Evolutionary conservation across 2,888 invertebrate species (phyloP).

Genomic region (Patella pellucida): DNA sequence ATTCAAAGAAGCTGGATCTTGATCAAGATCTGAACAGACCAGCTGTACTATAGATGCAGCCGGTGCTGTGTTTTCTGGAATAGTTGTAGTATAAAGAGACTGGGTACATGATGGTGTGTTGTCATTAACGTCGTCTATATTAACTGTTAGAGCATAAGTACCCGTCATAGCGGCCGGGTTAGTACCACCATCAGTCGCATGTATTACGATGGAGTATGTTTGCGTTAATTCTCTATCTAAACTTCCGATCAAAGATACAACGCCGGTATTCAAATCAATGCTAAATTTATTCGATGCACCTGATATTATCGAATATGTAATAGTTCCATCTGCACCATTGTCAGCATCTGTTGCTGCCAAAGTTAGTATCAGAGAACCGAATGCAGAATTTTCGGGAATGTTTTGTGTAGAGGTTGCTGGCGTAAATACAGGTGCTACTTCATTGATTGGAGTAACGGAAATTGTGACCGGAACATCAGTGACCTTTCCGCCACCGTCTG

Average conservation of each 20-base stretch:
- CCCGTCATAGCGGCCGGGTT: slow-evolving; percentile 25
- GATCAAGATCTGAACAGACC: slow-evolving; percentile 38
- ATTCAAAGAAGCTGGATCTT: slow-evolving; percentile 37
- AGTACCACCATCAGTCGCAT: slow-evolving; percentile 82
- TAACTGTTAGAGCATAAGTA: slow-evolving; percentile 38
- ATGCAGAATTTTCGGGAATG: slow-evolving; percentile 37
- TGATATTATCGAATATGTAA: slow-evolving; percentile 44
- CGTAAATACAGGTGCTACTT: slow-evolving; percentile 44
- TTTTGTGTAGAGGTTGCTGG: slow-evolving; percentile 31
- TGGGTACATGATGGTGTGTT: slow-evolving; percentile 28
- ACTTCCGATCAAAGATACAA: slow-evolving; percentile 33
- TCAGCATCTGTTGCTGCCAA: slow-evolving; percentile 48
- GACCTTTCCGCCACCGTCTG: slow-evolving; percentile 29
- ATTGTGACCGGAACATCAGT: slow-evolving; percentile 38
- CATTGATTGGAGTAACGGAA: slow-evolving; percentile 45
- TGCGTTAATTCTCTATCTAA: slow-evolving; percentile 45
- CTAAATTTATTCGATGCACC: slow-evolving; percentile 40
- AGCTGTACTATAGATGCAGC: slow-evolving; percentile 32
- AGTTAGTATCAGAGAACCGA: slow-evolving; percentile 27
- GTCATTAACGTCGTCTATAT: slow-evolving; percentile 33
- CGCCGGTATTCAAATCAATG: slow-evolving; percentile 41
- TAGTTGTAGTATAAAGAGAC: slow-evolving; percentile 3
- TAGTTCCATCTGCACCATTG: slow-evolving; percentile 43
- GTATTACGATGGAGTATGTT: slow-evolving; percentile 72
- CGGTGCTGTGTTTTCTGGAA: slow-evolving; percentile 15